A percentile compares a stretch with the other conserved stretches of the same genome.
These are phyloP conservation scores for Serilophus lunatus DNA, from an alignment of 2,113 vertebrate species.

Conservation along the genomic window DNA sequence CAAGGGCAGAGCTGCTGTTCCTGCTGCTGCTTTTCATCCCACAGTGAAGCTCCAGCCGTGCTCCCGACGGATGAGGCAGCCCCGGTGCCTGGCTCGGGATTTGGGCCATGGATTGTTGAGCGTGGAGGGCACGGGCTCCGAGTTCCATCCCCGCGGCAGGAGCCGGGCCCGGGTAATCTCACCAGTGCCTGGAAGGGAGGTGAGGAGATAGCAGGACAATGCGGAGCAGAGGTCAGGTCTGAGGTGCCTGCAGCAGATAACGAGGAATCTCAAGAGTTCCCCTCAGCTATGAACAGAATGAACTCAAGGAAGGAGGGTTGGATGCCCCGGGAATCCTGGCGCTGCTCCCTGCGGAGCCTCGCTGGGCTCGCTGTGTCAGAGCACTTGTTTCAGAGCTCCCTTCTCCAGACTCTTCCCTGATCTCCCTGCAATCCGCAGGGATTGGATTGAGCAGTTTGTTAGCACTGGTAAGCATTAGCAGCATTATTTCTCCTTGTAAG, in stretches of 20 bases:
- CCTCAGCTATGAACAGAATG: background rate
- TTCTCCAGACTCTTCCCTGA: background rate
- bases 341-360: fast-evolving
- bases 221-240: slow-evolving; percentile 27
- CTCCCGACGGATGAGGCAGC: background rate
- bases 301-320: background rate
- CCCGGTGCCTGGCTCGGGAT: background rate
- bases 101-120: background rate
- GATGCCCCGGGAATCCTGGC: background rate
- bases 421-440: background rate
- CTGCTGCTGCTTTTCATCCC: background rate
- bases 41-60: background rate
- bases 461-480: background rate
- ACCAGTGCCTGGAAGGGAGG: background rate
- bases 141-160: background rate
- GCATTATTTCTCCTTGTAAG: background rate
- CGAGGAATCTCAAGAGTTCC: background rate
- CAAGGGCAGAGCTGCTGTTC: background rate
- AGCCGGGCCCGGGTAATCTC: background rate
- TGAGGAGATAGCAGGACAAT: background rate
- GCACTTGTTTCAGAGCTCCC: background rate
- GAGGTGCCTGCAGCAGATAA: background rate
- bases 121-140: fast-evolving
- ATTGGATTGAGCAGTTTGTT: background rate
- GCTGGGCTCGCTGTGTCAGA: background rate